Evolutionary conservation across 2,113 vertebrate genomes (phyloP).

Genomic region (Tetrao urogallus): DNA sequence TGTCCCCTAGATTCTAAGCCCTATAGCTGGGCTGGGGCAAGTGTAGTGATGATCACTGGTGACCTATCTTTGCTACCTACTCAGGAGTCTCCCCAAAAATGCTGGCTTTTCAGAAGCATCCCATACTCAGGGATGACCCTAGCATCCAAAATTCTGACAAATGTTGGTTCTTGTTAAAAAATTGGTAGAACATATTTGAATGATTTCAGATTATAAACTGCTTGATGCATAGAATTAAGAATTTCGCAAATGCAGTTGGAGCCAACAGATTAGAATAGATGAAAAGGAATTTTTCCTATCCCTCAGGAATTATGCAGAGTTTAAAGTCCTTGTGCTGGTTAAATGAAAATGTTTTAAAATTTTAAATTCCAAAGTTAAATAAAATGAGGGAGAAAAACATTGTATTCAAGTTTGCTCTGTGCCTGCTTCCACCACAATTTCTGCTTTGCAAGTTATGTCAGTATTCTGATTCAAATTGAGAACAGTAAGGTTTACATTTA

Average conservation of each 20-base stretch:
- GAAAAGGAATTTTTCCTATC: neutral
- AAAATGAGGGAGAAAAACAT: neutral
- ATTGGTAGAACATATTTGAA: neutral
- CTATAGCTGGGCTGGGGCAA: neutral
- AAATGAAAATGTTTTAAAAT: neutral
- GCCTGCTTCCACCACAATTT: neutral
- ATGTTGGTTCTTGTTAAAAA: neutral
- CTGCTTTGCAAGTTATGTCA: neutral
- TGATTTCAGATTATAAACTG: neutral
- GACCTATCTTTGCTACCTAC: neutral
- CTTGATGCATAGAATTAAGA: neutral
- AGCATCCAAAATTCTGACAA: neutral
- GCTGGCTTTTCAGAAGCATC: neutral
- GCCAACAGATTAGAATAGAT: neutral
- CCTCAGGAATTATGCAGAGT: neutral
- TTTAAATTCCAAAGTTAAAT: neutral
- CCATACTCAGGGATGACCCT: neutral
- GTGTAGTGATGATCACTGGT: neutral
- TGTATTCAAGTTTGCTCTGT: neutral
- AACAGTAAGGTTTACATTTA: neutral
- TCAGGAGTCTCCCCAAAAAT: neutral
- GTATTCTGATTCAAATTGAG: neutral
- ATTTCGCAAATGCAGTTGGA: neutral
- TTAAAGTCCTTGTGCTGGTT: neutral
- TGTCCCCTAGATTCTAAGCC: neutral